Percentiles rank a stretch among this genome's conserved stretches.
phyloP scores from a whole-genome alignment of 2,113 vertebrate genomes.

The Lota lota region DNA sequence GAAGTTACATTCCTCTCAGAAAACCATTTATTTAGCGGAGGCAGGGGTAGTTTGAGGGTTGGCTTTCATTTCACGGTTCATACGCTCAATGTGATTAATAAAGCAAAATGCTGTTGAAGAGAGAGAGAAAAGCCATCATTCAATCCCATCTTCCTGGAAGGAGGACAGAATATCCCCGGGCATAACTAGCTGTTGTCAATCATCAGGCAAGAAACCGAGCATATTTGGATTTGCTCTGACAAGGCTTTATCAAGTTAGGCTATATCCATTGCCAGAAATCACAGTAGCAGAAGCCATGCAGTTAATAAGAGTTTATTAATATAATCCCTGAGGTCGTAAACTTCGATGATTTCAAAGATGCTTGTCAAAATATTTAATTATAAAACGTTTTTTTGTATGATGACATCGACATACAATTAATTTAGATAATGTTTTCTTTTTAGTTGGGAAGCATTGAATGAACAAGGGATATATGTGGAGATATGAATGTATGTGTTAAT shows the following conservation, averaged over 20 bases:
- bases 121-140: constrained; percentile 63
- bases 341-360: too few species aligned
- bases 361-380: too few species aligned
- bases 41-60: constrained; percentile 66
- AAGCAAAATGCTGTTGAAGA: constrained; percentile 69
- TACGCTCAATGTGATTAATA: constrained; percentile 78
- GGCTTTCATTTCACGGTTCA: constrained; percentile 80
- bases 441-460: too few species aligned
- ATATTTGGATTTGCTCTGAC: constrained; percentile 47
- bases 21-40: constrained; percentile 71
- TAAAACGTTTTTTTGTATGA: too few species aligned
- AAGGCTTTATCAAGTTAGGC: constrained; percentile 28
- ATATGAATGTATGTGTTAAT: too few species aligned
- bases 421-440: too few species aligned
- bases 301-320: constrained; percentile 6
- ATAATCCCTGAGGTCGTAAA: neutral
- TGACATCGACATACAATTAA: too few species aligned
- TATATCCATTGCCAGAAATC: constrained; percentile 13
- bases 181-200: constrained; percentile 60
- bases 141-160: constrained; percentile 58
- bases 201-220: constrained; percentile 42
- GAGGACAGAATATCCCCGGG: constrained; percentile 42
- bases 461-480: too few species aligned
- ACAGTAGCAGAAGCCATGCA: neutral
- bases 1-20: constrained; percentile 60